Evolutionary conservation across 1,140 invertebrate species (phyloP).

Genomic region (Nasonia vitripennis): DNA sequence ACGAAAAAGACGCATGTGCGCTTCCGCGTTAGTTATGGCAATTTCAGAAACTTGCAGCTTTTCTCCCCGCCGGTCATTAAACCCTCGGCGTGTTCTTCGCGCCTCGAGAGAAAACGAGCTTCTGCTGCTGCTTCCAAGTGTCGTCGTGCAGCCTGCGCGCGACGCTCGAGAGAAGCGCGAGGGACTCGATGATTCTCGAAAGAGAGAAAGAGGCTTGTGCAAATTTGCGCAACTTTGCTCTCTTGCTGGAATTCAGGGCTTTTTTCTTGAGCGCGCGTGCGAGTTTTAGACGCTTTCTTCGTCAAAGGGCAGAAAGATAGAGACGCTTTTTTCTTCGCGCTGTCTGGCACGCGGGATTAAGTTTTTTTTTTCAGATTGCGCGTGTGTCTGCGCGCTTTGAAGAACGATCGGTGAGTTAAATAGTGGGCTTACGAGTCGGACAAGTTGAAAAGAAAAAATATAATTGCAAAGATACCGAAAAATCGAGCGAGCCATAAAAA

Average conservation of each 20-base stretch:
- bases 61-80: neutral
- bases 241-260: constrained; percentile 21
- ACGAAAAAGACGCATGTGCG: neutral
- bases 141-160: neutral
- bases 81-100: neutral
- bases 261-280: neutral
- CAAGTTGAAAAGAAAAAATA: too few species aligned
- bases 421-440: too few species aligned
- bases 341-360: too few species aligned
- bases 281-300: constrained; percentile 14
- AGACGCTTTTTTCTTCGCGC: neutral
- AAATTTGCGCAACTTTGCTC: constrained; percentile 32
- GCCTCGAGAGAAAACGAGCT: neutral
- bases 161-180: neutral
- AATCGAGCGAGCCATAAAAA: too few species aligned
- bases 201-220: constrained; percentile 15
- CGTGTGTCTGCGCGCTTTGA: too few species aligned
- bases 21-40: constrained; percentile 6
- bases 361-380: too few species aligned
- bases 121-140: neutral
- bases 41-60: neutral
- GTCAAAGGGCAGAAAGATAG: neutral
- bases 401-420: too few species aligned
- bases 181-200: constrained; percentile 24
- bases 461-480: too few species aligned